phyloP scores from a whole-genome alignment of 1,140 invertebrate genomes.

The Aricia agestis region DNA sequence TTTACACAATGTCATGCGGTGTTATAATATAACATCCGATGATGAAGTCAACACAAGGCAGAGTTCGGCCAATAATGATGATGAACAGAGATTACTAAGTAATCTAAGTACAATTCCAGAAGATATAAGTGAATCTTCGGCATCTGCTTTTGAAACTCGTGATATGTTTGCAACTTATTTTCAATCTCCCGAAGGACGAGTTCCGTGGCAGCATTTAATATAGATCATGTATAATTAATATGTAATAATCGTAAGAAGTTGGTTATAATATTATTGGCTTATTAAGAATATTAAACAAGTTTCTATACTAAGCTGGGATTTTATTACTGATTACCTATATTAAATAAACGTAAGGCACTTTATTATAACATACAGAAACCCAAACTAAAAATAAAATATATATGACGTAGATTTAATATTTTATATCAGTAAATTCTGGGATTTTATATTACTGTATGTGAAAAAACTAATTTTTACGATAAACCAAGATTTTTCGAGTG shows the following conservation, averaged over 20 bases:
- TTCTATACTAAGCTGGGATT: constrained; percentile 12
- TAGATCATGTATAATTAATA: constrained; percentile 11
- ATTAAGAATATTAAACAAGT: constrained; percentile 15
- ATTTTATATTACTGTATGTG: constrained; percentile 9
- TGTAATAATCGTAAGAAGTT: constrained; percentile 17
- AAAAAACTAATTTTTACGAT: constrained; percentile 6
- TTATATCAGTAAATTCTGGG: background rate
- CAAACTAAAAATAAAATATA: constrained; percentile 7
- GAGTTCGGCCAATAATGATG: constrained; percentile 24
- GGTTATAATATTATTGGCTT: constrained; percentile 14
- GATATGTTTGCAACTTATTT: constrained; percentile 25
- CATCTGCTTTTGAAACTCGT: constrained; percentile 25
- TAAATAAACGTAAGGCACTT: background rate
- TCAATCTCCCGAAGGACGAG: constrained; percentile 23
- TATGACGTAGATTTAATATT: constrained; percentile 5
- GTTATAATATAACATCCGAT: constrained; percentile 25
- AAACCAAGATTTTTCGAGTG: background rate
- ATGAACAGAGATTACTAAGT: constrained; percentile 4
- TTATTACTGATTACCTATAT: constrained; percentile 12
- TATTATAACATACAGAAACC: background rate
- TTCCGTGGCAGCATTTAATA: constrained; percentile 20
- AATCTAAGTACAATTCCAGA: constrained; percentile 19
- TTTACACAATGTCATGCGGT: constrained; percentile 29
- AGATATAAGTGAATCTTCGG: constrained; percentile 12
- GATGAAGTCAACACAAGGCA: constrained; percentile 17